Percentiles rank a stretch among this genome's conserved stretches.
Conservation (phyloP, 2,113 vertebrate genomes). For the Erythrocercus mccallii region DNA sequence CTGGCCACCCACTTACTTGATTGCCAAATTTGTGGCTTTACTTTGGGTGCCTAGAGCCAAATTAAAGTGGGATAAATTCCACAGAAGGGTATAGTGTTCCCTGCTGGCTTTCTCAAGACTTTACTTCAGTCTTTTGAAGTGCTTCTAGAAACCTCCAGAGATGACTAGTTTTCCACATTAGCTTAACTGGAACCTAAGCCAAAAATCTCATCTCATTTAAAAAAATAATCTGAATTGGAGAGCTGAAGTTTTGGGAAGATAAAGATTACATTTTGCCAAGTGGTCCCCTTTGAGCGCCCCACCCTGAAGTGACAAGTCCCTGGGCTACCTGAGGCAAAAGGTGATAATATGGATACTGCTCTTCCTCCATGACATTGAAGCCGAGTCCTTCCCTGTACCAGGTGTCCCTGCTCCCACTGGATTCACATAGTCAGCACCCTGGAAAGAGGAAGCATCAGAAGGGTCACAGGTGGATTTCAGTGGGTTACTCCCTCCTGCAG, state of each 20-base stretch:
- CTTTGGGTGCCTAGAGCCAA: not conserved
- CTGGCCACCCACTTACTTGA: not conserved
- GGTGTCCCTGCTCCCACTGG: not conserved
- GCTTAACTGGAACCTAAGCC: not conserved
- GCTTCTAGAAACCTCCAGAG: not conserved
- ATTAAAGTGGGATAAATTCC: not conserved
- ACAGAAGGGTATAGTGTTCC: not conserved
- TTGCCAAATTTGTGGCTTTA: conserved; percentile 2
- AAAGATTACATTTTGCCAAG: not conserved
- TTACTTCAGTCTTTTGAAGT: not conserved
- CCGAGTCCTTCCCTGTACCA: not conserved
- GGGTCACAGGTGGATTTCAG: not conserved
- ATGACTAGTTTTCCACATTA: not conserved
- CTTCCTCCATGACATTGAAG: not conserved
- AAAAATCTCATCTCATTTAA: not conserved
- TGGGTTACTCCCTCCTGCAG: not conserved
- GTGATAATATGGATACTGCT: not conserved
- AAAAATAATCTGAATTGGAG: not conserved
- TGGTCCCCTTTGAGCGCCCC: not conserved
- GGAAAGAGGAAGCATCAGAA: not conserved
- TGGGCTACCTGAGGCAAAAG: not conserved
- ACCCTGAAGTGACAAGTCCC: not conserved
- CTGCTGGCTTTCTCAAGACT: not conserved
- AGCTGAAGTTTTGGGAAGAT: not conserved
- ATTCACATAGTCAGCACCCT: not conserved